phyloP scores from a whole-genome alignment of 2,888 invertebrate genomes.

The Chloroclystis v-ata region DNA sequence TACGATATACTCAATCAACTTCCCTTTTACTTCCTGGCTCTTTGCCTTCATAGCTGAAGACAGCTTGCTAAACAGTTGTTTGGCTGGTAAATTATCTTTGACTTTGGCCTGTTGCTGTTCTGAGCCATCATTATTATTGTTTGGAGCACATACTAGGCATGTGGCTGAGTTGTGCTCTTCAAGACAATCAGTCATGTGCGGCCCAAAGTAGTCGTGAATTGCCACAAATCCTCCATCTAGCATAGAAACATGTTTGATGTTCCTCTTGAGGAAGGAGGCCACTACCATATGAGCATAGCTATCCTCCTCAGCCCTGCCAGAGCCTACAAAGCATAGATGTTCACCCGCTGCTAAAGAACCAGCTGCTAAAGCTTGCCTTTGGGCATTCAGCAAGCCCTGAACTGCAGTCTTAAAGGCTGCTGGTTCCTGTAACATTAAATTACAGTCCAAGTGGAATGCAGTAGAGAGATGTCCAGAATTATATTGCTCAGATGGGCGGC shows the following conservation, averaged over 20 bases:
- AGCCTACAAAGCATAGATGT: slow-evolving; percentile 95
- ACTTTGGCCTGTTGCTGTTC: slow-evolving; percentile 42
- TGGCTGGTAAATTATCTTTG: slow-evolving; percentile 68
- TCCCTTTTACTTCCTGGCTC: slow-evolving; percentile 94
- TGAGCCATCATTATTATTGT: slow-evolving; percentile 56
- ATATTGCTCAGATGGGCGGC: slow-evolving; percentile 97
- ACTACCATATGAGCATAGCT: slow-evolving; percentile 99
- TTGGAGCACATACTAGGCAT: slow-evolving; percentile 88
- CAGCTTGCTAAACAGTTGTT: slow-evolving; percentile 88
- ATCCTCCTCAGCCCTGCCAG: slow-evolving; percentile 95
- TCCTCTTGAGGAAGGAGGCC: slow-evolving; percentile 96
- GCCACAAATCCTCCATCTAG: slow-evolving; percentile 93
- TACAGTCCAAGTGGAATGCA: slow-evolving; percentile 98
- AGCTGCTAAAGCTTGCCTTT: slow-evolving; percentile 90
- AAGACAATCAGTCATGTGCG: slow-evolving; percentile 87
- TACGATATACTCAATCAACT: slow-evolving; percentile 94
- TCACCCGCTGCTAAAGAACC: slow-evolving; percentile 92
- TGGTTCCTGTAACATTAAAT: slow-evolving; percentile 97
- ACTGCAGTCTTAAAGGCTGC: slow-evolving; percentile 96
- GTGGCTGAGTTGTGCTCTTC: slow-evolving; percentile 89
- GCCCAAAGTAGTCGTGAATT: slow-evolving; percentile 89
- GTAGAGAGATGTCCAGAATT: slow-evolving; percentile 97
- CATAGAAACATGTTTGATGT: slow-evolving; percentile 94
- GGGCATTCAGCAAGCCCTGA: slow-evolving; percentile 92
- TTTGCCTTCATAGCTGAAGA: slow-evolving; percentile 93